Evolutionary conservation across 1,140 invertebrate species (phyloP).

Genomic region (Atta cephalotes): DNA sequence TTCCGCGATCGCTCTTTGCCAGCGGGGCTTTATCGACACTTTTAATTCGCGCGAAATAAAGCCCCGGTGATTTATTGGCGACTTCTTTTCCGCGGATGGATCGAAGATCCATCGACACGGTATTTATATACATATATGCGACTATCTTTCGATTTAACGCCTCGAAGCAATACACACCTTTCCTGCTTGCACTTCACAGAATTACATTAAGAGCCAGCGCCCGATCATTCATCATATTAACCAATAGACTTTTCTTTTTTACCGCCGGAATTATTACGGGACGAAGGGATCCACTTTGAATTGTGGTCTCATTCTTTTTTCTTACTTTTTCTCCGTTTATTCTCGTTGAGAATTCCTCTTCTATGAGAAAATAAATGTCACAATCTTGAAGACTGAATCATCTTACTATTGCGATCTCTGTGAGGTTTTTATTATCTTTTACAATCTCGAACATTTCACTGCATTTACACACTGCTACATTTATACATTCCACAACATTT

Average conservation of each 20-base stretch:
- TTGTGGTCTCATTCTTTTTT: neutral
- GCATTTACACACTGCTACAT: too few relatives aligned
- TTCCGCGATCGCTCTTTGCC: constrained; percentile 55
- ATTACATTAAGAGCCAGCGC: constrained; percentile 50
- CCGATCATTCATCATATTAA: constrained; percentile 60
- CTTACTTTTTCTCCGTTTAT: neutral
- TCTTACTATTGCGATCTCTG: neutral
- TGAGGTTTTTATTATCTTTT: neutral
- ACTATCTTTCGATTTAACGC: constrained; percentile 56
- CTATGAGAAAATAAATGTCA: constrained; percentile 53
- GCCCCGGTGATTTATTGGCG: constrained; percentile 55
- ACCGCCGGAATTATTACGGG: constrained; percentile 15
- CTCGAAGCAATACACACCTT: constrained; percentile 35
- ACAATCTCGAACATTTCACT: neutral
- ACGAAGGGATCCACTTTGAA: constrained; percentile 30
- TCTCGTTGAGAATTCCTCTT: constrained; percentile 1
- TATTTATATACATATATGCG: constrained; percentile 28
- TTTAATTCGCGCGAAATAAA: constrained; percentile 66
- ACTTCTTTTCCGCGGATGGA: constrained; percentile 26
- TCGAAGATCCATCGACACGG: constrained; percentile 44
- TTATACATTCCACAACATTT: neutral
- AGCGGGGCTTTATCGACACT: constrained; percentile 37
- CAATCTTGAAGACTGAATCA: constrained; percentile 32
- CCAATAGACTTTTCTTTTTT: constrained; percentile 1
- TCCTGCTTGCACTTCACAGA: constrained; percentile 43